Evolutionary conservation across 1,140 invertebrate genomes (phyloP).

Genomic region (Parasteatoda tepidariorum): DNA sequence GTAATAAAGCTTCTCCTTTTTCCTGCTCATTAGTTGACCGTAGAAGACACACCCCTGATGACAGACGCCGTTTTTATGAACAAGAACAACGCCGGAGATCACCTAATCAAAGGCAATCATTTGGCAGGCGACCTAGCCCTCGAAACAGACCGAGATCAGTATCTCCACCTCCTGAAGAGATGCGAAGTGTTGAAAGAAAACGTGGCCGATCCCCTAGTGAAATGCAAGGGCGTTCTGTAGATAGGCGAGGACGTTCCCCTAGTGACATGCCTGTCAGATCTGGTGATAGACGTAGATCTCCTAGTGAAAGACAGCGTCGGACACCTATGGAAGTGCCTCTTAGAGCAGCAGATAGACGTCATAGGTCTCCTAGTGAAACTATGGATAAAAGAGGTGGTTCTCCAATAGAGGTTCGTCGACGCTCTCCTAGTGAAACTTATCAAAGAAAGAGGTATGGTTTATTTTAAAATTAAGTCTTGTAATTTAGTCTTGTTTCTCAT

Average conservation of each 20-base stretch:
- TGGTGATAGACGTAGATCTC: conserved; percentile 15
- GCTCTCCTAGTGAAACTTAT: conserved; percentile 25
- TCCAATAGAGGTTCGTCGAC: background rate
- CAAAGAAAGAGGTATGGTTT: conserved; percentile 23
- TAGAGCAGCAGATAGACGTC: conserved; percentile 8
- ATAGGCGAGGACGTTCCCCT: conserved; percentile 18
- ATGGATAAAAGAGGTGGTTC: conserved; percentile 24
- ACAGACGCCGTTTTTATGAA: conserved; percentile 25
- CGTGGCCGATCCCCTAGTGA: background rate
- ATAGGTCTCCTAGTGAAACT: conserved; percentile 12
- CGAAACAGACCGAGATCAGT: conserved; percentile 27
- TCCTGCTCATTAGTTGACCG: no score
- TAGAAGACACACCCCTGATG: conserved; percentile 32
- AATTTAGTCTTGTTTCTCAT: no score
- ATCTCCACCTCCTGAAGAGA: conserved; percentile 7
- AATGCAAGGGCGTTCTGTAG: background rate
- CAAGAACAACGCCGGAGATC: conserved; percentile 33
- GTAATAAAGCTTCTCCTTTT: no score
- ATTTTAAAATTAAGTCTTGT: background rate
- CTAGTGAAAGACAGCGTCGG: background rate
- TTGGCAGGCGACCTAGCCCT: conserved; percentile 44
- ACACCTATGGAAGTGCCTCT: conserved; percentile 1
- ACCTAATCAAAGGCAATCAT: conserved; percentile 3
- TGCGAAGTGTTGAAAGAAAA: background rate
- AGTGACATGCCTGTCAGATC: conserved; percentile 25